Conservation (phyloP, 1,140 invertebrate genomes). For the Oryctes rhinoceros region DNA sequence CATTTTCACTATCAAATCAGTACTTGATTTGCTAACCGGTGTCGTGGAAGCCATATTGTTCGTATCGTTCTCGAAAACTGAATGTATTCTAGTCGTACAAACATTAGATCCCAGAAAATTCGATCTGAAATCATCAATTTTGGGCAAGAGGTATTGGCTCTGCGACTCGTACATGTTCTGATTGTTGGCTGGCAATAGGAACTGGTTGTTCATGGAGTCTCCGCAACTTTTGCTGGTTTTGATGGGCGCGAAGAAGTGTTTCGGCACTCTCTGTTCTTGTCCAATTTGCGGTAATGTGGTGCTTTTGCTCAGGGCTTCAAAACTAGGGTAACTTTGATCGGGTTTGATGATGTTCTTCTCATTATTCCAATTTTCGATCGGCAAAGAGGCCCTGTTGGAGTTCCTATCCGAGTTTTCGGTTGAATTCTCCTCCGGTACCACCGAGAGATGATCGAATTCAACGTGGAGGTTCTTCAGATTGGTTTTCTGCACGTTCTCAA, state of each 20-base stretch:
- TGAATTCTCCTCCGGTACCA: constrained; percentile 76
- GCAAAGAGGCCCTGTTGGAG: constrained; percentile 44
- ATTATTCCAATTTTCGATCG: constrained; percentile 52
- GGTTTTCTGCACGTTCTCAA: constrained; percentile 60
- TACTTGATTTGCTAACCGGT: constrained; percentile 51
- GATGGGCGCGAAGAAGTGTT: constrained; percentile 64
- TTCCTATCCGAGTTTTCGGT: constrained; percentile 65
- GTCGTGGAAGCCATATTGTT: constrained; percentile 4
- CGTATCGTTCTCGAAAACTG: neutral
- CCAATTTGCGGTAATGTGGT: neutral
- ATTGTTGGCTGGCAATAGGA: neutral
- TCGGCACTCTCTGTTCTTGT: constrained; percentile 51
- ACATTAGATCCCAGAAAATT: neutral
- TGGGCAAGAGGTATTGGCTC: neutral
- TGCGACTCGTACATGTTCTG: neutral
- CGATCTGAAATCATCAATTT: constrained; percentile 21
- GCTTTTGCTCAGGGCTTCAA: constrained; percentile 14
- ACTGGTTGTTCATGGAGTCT: constrained; percentile 42
- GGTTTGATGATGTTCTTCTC: constrained; percentile 58
- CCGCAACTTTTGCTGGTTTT: constrained; percentile 52
- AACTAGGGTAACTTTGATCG: constrained; percentile 57
- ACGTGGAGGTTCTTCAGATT: constrained; percentile 62
- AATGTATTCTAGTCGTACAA: constrained; percentile 20
- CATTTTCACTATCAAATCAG: constrained; percentile 57
- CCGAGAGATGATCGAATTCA: constrained; percentile 78